Conservation (phyloP, 2,113 vertebrate species). For the Clarias macrocephalus region DNA sequence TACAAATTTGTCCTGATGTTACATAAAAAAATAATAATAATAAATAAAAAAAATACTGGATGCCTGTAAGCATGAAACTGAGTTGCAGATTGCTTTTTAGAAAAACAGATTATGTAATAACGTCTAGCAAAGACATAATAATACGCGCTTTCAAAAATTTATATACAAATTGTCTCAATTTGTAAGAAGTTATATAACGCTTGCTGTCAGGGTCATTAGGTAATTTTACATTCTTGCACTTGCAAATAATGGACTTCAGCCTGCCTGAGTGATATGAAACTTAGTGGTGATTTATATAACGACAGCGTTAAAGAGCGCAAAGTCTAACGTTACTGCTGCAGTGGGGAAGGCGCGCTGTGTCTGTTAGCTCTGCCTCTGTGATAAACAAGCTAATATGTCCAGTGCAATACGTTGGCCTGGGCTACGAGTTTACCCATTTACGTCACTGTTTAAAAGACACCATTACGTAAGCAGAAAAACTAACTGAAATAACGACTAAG, state of each 20-base stretch:
- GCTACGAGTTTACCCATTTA: neutral
- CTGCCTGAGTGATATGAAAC: neutral
- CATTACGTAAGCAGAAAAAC: neutral
- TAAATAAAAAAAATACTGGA: neutral
- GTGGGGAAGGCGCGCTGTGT: neutral
- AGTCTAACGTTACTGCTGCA: neutral
- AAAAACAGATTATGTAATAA: neutral
- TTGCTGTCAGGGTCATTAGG: neutral
- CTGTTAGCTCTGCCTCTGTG: neutral
- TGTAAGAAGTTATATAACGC: no score
- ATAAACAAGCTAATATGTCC: slow-evolving; percentile 7
- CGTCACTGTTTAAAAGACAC: neutral
- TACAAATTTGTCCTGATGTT: neutral
- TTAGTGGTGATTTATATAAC: neutral
- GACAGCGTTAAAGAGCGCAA: neutral
- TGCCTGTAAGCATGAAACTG: neutral
- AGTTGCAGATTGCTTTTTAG: neutral
- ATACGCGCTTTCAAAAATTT: no score
- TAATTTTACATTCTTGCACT: neutral
- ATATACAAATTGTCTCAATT: no score
- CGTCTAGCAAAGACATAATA: no score
- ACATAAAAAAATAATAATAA: neutral
- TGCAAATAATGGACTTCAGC: neutral
- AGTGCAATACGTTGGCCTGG: neutral
- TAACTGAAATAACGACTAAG: neutral